Base-by-base conservation (phyloP, 2,113 vertebrate species). In the Xyrauchen texanus region DNA sequence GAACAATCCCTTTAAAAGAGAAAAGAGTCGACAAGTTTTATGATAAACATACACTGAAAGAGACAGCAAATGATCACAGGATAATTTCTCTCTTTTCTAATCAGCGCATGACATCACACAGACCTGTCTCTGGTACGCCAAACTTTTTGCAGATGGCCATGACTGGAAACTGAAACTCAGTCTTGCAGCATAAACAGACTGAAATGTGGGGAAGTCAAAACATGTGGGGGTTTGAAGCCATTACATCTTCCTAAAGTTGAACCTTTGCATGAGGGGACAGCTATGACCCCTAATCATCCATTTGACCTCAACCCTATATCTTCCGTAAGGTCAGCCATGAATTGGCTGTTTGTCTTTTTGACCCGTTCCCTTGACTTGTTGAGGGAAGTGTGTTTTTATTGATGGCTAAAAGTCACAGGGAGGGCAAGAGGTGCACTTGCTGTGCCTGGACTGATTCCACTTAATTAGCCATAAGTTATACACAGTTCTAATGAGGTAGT, bases 271-370 rank as follows among this genome's bases (percentile, higher is more conserved):
- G 84, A 80, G 77, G 6, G 2, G 64, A 11, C 58, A 73, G 15
- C 68, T 82, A 75, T 85, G 89, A 91, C 90, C 89, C 51, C 83
- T 77, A 88, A 90, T 91, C 86, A 87, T 87, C 85, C 79, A 81
- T 83, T 83, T 85, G 68, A 52, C 82, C 82, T 71, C 79, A 70
- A 51, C 77, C 68, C 79, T 82, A 57, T 55, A 53, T 58, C 55
- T 73, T 49, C 76, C 83, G 75, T 66, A n/a, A 66, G 63, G 74
- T 82, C 63, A 60, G n/a, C 47, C 71, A 57, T 6, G 72, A 62
- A 86, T 74, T 81, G 86, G 81, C 68, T 89, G 87, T 88, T 89
- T 89, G 81, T 86, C 83, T 86, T 88, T 81, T 79, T 47, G 80
- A 8, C 83, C 53, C 11, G 52, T 81, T 88, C 88, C 86, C 88